Evolutionary conservation across 2,113 vertebrate genomes (phyloP).

Genomic region (Maccullochella peelii): DNA sequence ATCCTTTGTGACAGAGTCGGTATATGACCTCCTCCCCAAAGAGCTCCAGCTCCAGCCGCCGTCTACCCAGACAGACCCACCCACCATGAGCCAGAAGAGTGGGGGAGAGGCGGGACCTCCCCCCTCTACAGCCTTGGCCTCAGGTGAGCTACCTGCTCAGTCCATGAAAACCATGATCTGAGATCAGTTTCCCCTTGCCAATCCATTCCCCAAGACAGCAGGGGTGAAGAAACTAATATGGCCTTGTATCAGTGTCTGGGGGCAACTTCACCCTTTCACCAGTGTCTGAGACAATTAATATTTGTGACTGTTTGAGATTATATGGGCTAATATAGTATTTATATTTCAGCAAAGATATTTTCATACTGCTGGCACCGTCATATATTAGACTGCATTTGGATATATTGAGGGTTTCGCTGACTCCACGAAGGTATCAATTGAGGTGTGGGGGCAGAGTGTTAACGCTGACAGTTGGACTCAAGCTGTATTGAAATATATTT

Average conservation of each 20-base stretch:
- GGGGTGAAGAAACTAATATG: slow-evolving; percentile 47
- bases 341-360: slow-evolving; percentile 4
- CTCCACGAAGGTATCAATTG: background rate
- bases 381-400: slow-evolving; percentile 10
- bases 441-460: background rate
- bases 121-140: slow-evolving; percentile 93
- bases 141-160: slow-evolving; percentile 87
- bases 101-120: slow-evolving; percentile 96
- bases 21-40: slow-evolving; percentile 99
- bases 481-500: slow-evolving; percentile 6
- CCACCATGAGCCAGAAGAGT: slow-evolving; percentile 99
- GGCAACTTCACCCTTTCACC: slow-evolving; percentile 74
- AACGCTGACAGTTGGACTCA: background rate
- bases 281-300: slow-evolving; percentile 26
- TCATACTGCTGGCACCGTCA: background rate
- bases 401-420: background rate
- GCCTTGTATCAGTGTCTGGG: slow-evolving; percentile 52
- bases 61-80: slow-evolving; percentile 89
- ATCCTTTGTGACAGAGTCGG: slow-evolving; percentile 89
- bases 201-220: slow-evolving; percentile 46
- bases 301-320: background rate
- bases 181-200: slow-evolving; percentile 57
- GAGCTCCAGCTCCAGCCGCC: slow-evolving; percentile 95
- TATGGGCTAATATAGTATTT: background rate
- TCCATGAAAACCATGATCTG: slow-evolving; percentile 69